phyloP scores from a whole-genome alignment of 2,888 invertebrate genomes.

The Pyrgus malvae region DNA sequence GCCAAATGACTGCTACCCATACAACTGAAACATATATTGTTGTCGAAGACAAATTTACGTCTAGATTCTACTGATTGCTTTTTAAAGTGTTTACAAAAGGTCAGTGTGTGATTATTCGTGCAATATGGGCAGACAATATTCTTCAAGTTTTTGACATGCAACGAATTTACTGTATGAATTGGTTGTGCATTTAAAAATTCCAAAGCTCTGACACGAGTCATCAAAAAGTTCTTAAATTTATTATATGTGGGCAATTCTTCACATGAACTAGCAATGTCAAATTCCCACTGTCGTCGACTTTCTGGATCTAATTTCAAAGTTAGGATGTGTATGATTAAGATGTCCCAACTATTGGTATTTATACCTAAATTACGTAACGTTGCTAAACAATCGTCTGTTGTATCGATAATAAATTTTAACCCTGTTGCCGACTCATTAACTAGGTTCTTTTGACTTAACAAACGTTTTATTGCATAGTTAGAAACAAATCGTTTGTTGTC shows the following conservation, averaged over 20 bases:
- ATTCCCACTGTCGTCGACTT: neutral
- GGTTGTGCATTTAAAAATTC: neutral
- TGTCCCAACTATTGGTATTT: neutral
- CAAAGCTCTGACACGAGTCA: neutral
- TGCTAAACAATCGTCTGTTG: neutral
- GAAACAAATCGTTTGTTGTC: neutral
- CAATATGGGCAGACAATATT: neutral
- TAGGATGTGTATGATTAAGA: slow-evolving; percentile 2
- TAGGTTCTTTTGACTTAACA: slow-evolving; percentile 1
- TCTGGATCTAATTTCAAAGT: slow-evolving; percentile 2
- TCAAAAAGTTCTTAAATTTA: neutral
- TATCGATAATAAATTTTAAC: neutral
- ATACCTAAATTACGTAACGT: neutral
- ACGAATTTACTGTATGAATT: neutral
- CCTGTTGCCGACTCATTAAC: neutral
- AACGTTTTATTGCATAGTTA: neutral
- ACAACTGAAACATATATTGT: slow-evolving; percentile 9
- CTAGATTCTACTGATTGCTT: neutral
- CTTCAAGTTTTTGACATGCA: neutral
- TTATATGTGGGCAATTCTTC: slow-evolving; percentile 5
- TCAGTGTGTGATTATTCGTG: neutral
- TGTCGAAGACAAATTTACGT: slow-evolving; percentile 2
- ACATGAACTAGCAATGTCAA: neutral
- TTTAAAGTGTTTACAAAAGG: neutral
- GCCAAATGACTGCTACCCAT: slow-evolving; percentile 12